phyloP scores from a whole-genome alignment of 2,113 vertebrate species.

The Cephalophus harveyi region DNA sequence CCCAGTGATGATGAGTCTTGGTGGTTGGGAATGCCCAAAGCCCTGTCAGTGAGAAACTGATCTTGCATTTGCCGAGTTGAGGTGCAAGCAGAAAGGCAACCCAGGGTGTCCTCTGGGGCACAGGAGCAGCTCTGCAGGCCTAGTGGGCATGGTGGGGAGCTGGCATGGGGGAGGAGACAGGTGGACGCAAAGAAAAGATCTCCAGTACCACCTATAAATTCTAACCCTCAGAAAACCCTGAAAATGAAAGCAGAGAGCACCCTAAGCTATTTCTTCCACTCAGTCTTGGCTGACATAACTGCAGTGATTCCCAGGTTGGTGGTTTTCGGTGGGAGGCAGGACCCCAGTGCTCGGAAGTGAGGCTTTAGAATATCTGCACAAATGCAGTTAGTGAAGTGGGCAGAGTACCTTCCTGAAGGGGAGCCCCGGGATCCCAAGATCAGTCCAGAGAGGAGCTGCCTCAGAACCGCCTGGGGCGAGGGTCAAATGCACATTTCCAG shows the following conservation, averaged over 20 bases:
- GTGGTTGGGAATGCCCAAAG: not conserved
- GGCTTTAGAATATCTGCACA: not conserved
- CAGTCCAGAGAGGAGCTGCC: not conserved
- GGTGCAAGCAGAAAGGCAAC: not conserved
- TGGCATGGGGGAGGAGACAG: not conserved
- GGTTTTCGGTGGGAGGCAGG: not conserved
- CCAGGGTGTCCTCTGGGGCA: rapidly evolving
- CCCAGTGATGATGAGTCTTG: too few species aligned
- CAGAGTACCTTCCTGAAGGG: not conserved
- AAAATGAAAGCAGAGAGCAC: not conserved
- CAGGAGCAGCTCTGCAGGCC: not conserved
- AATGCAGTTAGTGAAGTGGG: not conserved
- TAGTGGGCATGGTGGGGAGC: too few species aligned
- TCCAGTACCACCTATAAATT: not conserved
- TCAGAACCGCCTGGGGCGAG: not conserved
- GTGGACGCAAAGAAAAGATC: not conserved
- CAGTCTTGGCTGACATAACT: not conserved
- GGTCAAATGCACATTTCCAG: not conserved
- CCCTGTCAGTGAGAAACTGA: not conserved
- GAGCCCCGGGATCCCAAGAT: too few species aligned
- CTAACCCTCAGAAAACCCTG: not conserved
- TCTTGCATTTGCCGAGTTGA: not conserved
- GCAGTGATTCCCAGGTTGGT: not conserved
- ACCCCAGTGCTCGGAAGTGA: not conserved
- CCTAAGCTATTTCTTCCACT: not conserved